A percentile compares a stretch with the other conserved stretches of the same genome.
These are phyloP conservation scores for Cydia amplana DNA, from an alignment of 1,140 invertebrate species.

Conservation along the genomic window DNA sequence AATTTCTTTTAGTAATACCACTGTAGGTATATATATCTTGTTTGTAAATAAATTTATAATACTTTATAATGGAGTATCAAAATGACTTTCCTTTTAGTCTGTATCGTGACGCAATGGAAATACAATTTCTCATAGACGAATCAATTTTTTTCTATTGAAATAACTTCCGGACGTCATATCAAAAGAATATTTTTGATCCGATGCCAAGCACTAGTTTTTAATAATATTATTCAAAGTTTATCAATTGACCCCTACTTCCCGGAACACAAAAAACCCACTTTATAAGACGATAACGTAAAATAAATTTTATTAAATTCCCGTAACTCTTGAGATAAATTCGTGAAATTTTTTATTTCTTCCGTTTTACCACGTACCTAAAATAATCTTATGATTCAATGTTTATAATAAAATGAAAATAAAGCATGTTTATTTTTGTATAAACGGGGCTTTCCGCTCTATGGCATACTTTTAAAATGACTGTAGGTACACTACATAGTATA, in stretches of 20 bases:
- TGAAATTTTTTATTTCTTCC: neutral
- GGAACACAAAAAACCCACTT: neutral
- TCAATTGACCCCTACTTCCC: neutral
- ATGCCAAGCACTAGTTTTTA: neutral
- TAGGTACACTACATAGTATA: too few species aligned
- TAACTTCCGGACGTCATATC: neutral
- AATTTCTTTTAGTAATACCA: too few species aligned
- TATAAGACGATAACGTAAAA: too few species aligned
- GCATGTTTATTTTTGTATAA: too few species aligned
- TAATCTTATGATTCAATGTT: neutral
- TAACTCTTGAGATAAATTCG: neutral
- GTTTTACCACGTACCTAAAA: neutral
- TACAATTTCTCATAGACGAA: neutral
- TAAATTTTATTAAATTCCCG: too few species aligned
- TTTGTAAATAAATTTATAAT: too few species aligned
- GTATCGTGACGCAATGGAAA: too few species aligned
- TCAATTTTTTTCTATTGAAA: neutral
- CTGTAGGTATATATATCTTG: too few species aligned
- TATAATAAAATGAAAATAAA: neutral
- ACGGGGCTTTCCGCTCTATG: neutral
- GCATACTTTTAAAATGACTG: neutral
- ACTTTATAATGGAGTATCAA: too few species aligned
- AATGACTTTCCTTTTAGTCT: too few species aligned
- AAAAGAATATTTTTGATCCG: neutral
- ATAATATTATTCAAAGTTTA: neutral